Percentiles rank a stretch among this genome's conserved stretches.
phyloP scores from a whole-genome alignment of 2,797 vertebrate species.

The Psittacula derbiana region DNA sequence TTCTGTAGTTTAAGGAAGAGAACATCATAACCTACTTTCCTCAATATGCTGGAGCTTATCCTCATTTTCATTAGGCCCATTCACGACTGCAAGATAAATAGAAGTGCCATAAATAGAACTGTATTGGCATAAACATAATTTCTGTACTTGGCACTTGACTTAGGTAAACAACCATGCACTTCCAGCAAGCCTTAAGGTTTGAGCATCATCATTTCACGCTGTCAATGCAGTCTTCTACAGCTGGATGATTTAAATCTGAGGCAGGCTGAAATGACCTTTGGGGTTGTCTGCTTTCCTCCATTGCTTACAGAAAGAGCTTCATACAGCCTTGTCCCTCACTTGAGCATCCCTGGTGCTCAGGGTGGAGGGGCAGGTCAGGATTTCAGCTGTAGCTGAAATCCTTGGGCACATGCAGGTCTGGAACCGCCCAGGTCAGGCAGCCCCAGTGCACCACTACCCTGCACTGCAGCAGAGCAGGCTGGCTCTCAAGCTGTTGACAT shows the following conservation, averaged over 20 bases:
- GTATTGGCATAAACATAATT: conserved; percentile 43
- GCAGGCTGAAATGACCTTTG: neutral
- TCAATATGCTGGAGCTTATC: neutral
- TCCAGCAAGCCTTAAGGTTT: neutral
- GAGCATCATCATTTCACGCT: neutral
- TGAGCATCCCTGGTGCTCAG: fast-evolving
- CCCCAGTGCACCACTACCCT: fast-evolving
- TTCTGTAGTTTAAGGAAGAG: conserved; percentile 6
- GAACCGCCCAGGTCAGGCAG: neutral
- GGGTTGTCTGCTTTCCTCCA: neutral
- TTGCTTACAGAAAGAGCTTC: neutral
- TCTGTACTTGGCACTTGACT: conserved; percentile 10
- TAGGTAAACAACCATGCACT: conserved; percentile 19
- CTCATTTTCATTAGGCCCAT: conserved; percentile 29
- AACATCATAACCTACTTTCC: conserved; percentile 43
- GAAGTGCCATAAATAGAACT: conserved; percentile 25
- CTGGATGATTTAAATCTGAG: neutral
- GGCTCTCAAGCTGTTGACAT: neutral
- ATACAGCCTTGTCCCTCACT: fast-evolving
- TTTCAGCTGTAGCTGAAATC: neutral
- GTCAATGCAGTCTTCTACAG: neutral
- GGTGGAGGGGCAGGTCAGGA: neutral
- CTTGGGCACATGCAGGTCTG: neutral
- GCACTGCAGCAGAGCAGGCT: neutral
- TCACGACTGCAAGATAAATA: neutral